Evolutionary conservation across 2,888 invertebrate genomes (phyloP).

Genomic region (Hirtodrosophila duncani): DNA sequence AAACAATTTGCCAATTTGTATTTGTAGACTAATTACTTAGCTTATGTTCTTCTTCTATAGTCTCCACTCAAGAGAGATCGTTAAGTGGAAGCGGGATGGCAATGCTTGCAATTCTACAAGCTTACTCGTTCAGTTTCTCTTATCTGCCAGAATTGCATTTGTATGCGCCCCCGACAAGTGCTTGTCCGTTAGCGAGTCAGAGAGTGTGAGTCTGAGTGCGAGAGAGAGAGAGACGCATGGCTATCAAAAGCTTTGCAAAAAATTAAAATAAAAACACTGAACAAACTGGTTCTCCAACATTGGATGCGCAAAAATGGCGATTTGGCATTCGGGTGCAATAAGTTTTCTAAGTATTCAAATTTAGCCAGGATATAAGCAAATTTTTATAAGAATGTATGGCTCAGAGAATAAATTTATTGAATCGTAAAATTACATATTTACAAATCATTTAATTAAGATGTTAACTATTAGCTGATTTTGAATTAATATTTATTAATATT

Average conservation of each 20-base stretch:
- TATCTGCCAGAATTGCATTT: conserved; percentile 21
- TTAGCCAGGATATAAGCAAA: too few species aligned
- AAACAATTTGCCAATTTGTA: conserved; percentile 46
- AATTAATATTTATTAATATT: too few species aligned
- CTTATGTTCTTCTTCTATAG: conserved; percentile 31
- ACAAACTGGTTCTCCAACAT: conserved; percentile 43
- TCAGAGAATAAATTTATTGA: too few species aligned
- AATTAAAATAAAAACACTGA: too few species aligned
- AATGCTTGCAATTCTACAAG: conserved; percentile 10
- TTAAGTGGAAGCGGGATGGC: conserved; percentile 1
- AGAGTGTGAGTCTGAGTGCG: conserved; percentile 1
- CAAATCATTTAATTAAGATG: too few species aligned
- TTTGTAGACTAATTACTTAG: conserved; percentile 62
- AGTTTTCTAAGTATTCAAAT: too few species aligned
- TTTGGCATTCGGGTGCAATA: conserved; percentile 19
- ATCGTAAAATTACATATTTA: too few species aligned
- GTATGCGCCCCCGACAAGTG: conserved; percentile 15
- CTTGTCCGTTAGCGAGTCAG: background rate
- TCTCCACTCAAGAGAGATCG: background rate
- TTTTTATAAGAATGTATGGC: too few species aligned
- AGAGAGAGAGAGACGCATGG: conserved; percentile 7
- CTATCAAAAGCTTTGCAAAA: conserved; percentile 7
- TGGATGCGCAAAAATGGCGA: conserved; percentile 66
- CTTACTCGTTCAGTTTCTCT: conserved; percentile 5
- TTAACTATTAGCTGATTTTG: too few species aligned